These are phyloP conservation scores for Spatulosminthurus flaviceps DNA, from an alignment of 2,888 invertebrate species.

Conservation along the genomic window DNA sequence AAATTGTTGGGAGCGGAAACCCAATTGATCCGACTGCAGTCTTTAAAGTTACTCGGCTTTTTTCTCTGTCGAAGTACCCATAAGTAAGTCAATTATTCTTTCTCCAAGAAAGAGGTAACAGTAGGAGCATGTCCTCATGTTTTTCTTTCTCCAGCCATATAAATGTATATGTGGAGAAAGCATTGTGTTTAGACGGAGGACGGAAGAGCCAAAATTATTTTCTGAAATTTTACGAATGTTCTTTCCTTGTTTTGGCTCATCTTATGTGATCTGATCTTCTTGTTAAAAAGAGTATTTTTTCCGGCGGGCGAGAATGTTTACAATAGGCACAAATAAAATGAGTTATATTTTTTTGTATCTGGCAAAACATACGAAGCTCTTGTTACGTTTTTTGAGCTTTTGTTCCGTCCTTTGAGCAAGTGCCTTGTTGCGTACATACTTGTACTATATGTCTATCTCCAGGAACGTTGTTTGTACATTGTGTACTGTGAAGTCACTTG, in stretches of 20 bases:
- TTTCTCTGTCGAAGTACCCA: conserved; percentile 98
- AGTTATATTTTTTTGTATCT: no score
- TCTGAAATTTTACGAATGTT: background rate
- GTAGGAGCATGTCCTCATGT: background rate
- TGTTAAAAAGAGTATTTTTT: background rate
- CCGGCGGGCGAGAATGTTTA: no score
- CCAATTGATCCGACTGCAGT: conserved; percentile 94
- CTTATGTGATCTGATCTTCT: background rate
- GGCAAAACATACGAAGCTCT: no score
- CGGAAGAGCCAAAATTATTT: conserved; percentile 14
- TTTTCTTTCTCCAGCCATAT: background rate
- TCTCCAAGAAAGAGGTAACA: no score
- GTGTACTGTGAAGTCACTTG: background rate
- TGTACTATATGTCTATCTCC: no score
- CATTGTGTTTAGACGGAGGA: background rate
- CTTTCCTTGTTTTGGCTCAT: background rate
- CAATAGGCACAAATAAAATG: no score
- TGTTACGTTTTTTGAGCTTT: no score
- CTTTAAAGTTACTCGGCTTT: conserved; percentile 95
- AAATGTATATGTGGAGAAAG: background rate
- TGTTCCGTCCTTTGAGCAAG: no score
- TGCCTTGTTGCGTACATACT: no score
- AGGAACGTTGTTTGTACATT: no score
- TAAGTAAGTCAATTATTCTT: conserved; percentile 75
- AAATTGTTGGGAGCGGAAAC: conserved; percentile 95